phyloP scores from a whole-genome alignment of 2,888 invertebrate species.

The Chrysopilus asiliformis region DNA sequence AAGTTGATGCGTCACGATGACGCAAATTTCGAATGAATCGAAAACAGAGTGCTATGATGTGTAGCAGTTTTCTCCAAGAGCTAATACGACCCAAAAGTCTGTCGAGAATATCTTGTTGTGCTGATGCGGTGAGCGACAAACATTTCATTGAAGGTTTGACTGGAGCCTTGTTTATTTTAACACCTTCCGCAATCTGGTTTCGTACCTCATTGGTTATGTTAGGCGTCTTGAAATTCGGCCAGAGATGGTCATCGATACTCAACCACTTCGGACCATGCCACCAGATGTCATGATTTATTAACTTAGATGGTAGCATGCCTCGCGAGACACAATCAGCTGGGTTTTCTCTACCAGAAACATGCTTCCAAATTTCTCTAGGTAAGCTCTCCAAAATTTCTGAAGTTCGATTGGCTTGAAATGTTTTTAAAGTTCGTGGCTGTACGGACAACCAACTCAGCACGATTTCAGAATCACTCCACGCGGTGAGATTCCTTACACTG shows the following conservation, averaged over 20 bases:
- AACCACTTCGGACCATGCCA: conserved; percentile 17
- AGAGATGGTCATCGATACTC: background rate
- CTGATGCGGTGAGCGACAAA: background rate
- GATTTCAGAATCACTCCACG: background rate
- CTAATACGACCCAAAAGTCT: background rate
- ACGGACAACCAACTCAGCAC: background rate
- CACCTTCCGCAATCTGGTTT: background rate
- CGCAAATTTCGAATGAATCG: no score
- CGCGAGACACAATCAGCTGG: conserved; percentile 18
- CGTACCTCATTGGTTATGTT: background rate
- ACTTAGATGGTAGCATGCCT: conserved; percentile 10
- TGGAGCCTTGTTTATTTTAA: background rate
- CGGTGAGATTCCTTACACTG: conserved; percentile 5
- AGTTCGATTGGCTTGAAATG: conserved; percentile 1
- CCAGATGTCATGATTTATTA: conserved; percentile 14
- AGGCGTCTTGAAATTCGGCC: background rate
- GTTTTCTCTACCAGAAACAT: conserved; percentile 15
- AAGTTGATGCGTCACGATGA: no score
- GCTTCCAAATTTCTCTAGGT: conserved; percentile 11
- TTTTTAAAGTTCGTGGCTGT: conserved; percentile 1
- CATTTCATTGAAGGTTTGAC: background rate
- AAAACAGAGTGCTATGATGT: no score
- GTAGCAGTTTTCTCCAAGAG: no score
- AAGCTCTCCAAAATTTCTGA: conserved; percentile 11
- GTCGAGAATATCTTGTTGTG: background rate